These are phyloP conservation scores for Pionites leucogaster DNA, from an alignment of 2,113 vertebrate species.

Conservation along the genomic window DNA sequence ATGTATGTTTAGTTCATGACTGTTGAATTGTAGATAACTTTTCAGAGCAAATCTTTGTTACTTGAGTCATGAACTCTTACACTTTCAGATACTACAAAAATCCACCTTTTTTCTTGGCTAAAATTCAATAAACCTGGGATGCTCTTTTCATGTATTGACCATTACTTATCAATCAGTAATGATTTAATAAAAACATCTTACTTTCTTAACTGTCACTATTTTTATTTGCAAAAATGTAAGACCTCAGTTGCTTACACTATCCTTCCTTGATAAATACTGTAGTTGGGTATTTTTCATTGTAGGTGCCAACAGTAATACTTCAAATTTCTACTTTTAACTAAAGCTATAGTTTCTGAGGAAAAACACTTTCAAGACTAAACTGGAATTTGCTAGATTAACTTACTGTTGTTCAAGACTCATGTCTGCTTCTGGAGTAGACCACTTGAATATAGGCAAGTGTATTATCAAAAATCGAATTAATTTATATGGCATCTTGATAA, in stretches of 20 bases:
- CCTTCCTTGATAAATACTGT: background rate
- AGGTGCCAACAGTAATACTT: background rate
- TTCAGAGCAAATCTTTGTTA: background rate
- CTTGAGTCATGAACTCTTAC: background rate
- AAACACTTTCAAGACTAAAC: background rate
- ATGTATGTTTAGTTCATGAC: background rate
- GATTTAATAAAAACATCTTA: background rate
- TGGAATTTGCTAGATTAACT: background rate
- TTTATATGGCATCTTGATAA: background rate
- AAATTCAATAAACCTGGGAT: background rate
- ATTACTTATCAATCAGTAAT: background rate
- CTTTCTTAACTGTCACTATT: background rate
- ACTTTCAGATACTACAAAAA: background rate
- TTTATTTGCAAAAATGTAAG: background rate
- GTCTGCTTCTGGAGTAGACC: background rate
- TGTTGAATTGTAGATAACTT: background rate
- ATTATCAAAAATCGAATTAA: background rate
- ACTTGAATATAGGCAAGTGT: background rate
- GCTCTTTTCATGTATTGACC: background rate
- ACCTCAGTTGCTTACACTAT: background rate
- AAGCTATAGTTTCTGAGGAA: background rate
- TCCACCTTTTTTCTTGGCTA: background rate
- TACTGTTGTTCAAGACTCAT: background rate
- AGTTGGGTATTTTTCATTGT: background rate
- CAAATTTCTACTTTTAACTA: background rate